Evolutionary conservation across 2,888 invertebrate genomes (phyloP).

Genomic region (Pyrocoelia pectoralis): DNA sequence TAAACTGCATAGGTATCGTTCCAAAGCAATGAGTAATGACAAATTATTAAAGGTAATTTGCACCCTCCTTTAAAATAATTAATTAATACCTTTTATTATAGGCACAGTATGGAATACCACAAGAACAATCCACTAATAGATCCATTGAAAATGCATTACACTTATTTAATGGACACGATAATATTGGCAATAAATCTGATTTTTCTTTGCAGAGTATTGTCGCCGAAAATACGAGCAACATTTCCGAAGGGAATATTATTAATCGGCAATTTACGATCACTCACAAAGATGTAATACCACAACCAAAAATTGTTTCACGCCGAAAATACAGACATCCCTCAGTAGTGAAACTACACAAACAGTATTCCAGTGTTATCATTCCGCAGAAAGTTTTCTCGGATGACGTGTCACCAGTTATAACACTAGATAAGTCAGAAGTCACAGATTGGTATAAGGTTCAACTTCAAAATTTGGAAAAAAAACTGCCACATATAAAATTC

Average conservation of each 20-base stretch:
- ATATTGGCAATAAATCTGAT: too few relatives aligned
- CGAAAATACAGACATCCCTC: not conserved
- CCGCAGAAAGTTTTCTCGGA: not conserved
- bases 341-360: not conserved
- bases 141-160: too few relatives aligned
- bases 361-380: not conserved
- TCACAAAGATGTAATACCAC: not conserved
- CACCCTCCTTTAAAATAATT: not conserved
- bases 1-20: constrained; percentile 32
- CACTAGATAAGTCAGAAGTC: constrained; percentile 10
- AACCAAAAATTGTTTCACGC: not conserved
- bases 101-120: not conserved
- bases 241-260: not conserved
- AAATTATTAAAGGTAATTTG: constrained; percentile 35
- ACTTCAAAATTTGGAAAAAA: not conserved
- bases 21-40: constrained; percentile 32
- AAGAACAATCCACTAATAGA: too few relatives aligned
- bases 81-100: not conserved
- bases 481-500: not conserved
- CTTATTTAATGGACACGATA: too few relatives aligned
- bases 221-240: not conserved
- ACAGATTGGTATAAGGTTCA: constrained; percentile 15
- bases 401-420: constrained; percentile 17
- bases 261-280: not conserved
- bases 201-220: too few relatives aligned